A percentile compares a stretch with the other conserved stretches of the same genome.
Conservation (phyloP, 2,113 vertebrate genomes). For the Corythornis cristatus region DNA sequence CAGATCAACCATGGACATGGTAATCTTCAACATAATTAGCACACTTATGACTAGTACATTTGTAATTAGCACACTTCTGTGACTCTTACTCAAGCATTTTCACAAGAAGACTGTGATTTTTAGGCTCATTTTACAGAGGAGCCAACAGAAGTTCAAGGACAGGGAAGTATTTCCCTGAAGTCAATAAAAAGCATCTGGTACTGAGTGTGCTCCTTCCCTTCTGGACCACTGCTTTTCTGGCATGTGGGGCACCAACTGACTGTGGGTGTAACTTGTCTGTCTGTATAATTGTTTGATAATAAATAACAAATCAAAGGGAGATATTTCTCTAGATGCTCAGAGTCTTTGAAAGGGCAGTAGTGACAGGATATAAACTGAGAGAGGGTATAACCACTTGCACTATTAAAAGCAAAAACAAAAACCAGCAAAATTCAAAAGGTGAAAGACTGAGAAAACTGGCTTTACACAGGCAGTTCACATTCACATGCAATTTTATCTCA, state of each 20-base stretch:
- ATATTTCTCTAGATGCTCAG: conserved; percentile 4
- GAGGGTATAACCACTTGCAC: neutral
- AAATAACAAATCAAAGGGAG: conserved; percentile 54
- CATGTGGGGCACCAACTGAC: neutral
- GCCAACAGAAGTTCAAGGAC: neutral
- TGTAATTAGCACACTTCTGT: conserved; percentile 3
- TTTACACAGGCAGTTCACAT: neutral
- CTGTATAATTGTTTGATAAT: conserved; percentile 57
- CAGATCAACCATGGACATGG: neutral
- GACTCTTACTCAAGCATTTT: conserved; percentile 4
- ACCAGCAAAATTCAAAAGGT: neutral
- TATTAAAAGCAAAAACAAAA: neutral
- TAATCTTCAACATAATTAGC: neutral
- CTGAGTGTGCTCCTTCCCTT: neutral
- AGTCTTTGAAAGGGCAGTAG: neutral
- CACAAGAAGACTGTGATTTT: neutral
- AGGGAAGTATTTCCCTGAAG: neutral
- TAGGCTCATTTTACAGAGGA: neutral
- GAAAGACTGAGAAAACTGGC: neutral
- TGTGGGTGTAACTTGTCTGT: conserved; percentile 31
- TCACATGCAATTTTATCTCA: conserved; percentile 25
- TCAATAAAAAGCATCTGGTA: conserved; percentile 34
- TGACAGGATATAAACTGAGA: neutral
- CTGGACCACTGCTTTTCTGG: conserved; percentile 44
- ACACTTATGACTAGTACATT: neutral